Evolutionary conservation across 1,140 invertebrate genomes (phyloP).

Genomic region (Drosophila kepulauana): DNA sequence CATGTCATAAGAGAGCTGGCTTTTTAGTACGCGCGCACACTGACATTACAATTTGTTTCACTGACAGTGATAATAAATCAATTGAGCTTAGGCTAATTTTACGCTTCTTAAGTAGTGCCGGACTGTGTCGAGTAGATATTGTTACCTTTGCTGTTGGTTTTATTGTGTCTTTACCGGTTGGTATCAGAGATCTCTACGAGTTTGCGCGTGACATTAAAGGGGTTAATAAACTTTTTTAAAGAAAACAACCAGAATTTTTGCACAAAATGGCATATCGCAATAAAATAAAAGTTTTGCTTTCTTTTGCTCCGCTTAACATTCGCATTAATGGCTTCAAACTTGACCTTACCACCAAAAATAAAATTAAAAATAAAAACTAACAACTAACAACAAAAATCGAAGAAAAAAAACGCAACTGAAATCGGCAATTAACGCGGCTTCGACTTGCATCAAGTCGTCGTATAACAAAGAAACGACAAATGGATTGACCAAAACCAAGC

Average conservation of each 20-base stretch:
- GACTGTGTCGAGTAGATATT: constrained; percentile 11
- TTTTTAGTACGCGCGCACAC: constrained; percentile 29
- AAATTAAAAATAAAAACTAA: constrained; percentile 27
- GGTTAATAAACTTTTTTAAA: constrained; percentile 77
- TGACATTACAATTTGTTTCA: constrained; percentile 45
- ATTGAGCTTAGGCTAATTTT: constrained; percentile 63
- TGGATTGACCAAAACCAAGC: constrained; percentile 45
- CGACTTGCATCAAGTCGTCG: constrained; percentile 64
- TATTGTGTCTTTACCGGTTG: constrained; percentile 36
- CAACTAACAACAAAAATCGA: constrained; percentile 27
- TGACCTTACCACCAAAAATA: constrained; percentile 77
- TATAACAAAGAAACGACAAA: constrained; percentile 49
- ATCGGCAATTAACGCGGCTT: constrained; percentile 66
- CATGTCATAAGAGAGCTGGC: constrained; percentile 45
- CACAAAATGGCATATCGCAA: constrained; percentile 40
- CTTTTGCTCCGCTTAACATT: constrained; percentile 61
- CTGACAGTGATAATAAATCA: constrained; percentile 77
- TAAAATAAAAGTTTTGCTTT: constrained; percentile 68
- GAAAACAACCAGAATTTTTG: constrained; percentile 45
- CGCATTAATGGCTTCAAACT: constrained; percentile 72
- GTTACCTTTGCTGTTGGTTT: constrained; percentile 22
- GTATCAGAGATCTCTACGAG: constrained; percentile 48
- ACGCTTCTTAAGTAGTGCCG: constrained; percentile 47
- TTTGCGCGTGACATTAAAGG: constrained; percentile 56
- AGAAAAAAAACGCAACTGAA: constrained; percentile 50